Conservation (phyloP, 2,888 invertebrate genomes). For the Lithophane leautieri region DNA sequence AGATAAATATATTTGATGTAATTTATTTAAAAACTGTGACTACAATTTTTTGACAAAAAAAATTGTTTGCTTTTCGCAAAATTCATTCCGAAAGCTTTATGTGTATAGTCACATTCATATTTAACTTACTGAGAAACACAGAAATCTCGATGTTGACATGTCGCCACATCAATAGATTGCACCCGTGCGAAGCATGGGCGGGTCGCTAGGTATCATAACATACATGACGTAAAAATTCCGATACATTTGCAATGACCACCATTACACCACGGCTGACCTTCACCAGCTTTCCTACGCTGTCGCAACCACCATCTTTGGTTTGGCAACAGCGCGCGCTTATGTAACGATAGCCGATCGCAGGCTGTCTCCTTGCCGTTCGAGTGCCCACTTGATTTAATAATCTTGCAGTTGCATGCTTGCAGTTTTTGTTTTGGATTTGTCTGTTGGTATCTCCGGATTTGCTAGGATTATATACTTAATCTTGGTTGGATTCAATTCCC, state of each 20-base stretch:
- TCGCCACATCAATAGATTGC: neutral
- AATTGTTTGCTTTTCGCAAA: neutral
- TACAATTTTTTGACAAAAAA: neutral
- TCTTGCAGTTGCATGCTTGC: constrained; percentile 17
- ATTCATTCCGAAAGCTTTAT: neutral
- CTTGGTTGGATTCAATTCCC: too few species aligned
- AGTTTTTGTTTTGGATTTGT: constrained; percentile 1
- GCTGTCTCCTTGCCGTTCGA: constrained; percentile 34
- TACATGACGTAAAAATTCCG: constrained; percentile 48
- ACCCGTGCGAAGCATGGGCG: neutral
- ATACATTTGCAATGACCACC: constrained; percentile 50
- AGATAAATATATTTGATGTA: neutral
- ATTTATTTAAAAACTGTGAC: neutral
- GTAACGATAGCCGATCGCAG: constrained; percentile 47
- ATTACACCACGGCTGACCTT: constrained; percentile 69
- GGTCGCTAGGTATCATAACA: constrained; percentile 23
- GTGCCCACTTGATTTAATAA: constrained; percentile 25
- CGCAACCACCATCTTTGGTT: constrained; percentile 60
- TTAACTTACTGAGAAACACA: neutral
- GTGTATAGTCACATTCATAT: neutral
- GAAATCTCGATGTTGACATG: neutral
- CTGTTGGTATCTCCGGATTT: neutral
- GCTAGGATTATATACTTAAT: neutral
- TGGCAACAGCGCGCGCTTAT: constrained; percentile 60
- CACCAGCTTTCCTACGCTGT: constrained; percentile 66